Base-by-base conservation (phyloP, 2,888 invertebrate species). In the Caenorhabditis zanzibari region DNA sequence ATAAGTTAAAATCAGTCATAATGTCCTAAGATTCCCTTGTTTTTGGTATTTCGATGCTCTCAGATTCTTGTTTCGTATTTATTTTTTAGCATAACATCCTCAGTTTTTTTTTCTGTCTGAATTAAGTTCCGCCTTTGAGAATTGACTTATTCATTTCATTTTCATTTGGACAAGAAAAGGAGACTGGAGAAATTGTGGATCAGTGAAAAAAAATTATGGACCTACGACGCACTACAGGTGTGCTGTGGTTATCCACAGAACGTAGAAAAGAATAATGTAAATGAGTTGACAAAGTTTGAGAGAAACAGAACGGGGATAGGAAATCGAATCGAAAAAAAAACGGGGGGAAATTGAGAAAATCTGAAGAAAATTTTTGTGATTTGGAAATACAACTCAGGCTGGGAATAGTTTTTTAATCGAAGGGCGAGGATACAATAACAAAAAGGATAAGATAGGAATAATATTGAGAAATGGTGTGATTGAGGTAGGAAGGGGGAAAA, bases 141-240 rank as follows among this genome's bases (percentile, higher is more conserved):
- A 16, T 59, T 59, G 32, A 32, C 16, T 6, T 0, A 49, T 68
- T 49, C 28, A n/a, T 49, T 49, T 32, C 66, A 47, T 49, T 41
- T 63, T 75, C 68, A 61, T 81, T 71, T 68, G 47, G 61, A 75
- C 75, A 63, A 69, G 74, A 69, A 63, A 81, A 12, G 28, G 26
- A 19, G 47, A 47, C 5, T n/a, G 47, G 47, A 19, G 44, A 44
- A 10, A 16, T 32, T 32, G 32, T 6, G 38, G 38, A 38, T 49
- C 19, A 68, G 49, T 14, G 26, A 54, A n/a, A 54, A 54, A 41
- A 54, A 68, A 68, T 54, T 38, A 59, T 49, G 59, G 58, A 47
- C 69, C 69, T 75, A 74, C 69, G 54, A 75, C 69, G 73, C 68
- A 81, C 68, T 68, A 81, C 54, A 63, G 38, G 66, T 56, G 35